Conservation (phyloP, 2,888 invertebrate genomes). For the Parnassius orleans region DNA sequence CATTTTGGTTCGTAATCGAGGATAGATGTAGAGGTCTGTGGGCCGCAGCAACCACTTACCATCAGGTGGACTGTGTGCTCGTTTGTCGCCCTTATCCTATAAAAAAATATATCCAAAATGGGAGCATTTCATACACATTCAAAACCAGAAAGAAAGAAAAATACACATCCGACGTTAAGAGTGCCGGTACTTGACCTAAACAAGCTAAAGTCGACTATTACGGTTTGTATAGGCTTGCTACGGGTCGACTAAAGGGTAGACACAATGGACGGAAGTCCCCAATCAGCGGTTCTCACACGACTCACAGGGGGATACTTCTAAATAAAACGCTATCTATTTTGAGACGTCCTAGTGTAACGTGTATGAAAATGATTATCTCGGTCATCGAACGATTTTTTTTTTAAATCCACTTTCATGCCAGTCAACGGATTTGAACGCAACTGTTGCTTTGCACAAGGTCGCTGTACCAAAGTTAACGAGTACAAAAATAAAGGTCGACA, state of each 20-base stretch:
- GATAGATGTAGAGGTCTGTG: too few relatives aligned
- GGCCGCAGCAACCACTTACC: too few relatives aligned
- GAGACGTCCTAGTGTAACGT: constrained; percentile 15
- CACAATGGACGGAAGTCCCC: constrained; percentile 39
- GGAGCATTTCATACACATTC: background rate
- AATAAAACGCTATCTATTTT: constrained; percentile 20
- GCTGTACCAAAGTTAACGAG: constrained; percentile 15
- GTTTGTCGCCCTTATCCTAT: too few relatives aligned
- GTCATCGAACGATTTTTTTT: constrained; percentile 18
- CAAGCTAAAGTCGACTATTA: constrained; percentile 22
- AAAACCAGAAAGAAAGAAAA: background rate
- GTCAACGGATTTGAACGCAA: constrained; percentile 17
- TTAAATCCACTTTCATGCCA: constrained; percentile 5
- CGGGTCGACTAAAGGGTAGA: constrained; percentile 29
- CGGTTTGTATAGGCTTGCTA: constrained; percentile 26
- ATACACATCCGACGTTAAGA: constrained; percentile 3
- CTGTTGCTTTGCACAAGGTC: constrained; percentile 18
- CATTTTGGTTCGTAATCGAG: too few relatives aligned
- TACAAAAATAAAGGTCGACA: constrained; percentile 16
- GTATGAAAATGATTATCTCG: constrained; percentile 17
- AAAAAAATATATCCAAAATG: too few relatives aligned
- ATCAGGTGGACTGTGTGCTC: too few relatives aligned
- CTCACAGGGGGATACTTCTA: constrained; percentile 26
- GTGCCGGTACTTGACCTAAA: constrained; percentile 25
- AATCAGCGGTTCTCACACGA: constrained; percentile 38